phyloP scores from a whole-genome alignment of 2,888 invertebrate genomes.

The Netelia inedita region DNA sequence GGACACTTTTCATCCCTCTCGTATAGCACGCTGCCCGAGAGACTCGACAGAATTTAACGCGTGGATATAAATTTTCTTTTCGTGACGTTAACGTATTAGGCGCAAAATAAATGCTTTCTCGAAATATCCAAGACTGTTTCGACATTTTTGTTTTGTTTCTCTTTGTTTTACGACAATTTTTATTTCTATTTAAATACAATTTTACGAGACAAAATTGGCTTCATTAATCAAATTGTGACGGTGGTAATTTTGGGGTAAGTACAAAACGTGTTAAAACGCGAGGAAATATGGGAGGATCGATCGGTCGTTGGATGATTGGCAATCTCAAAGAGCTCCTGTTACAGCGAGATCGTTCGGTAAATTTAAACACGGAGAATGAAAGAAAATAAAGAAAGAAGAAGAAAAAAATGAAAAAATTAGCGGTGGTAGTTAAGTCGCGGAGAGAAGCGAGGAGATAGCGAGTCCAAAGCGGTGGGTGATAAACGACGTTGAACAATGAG shows the following conservation, averaged over 20 bases:
- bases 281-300: neutral
- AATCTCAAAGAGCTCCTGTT: neutral
- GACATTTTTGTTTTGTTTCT: no score
- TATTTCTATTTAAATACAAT: no score
- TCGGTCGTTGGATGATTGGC: neutral
- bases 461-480: constrained; percentile 49
- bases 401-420: neutral
- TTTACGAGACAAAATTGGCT: no score
- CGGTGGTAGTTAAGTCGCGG: neutral
- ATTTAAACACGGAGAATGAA: neutral
- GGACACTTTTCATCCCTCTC: constrained; percentile 12
- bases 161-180: no score
- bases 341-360: neutral
- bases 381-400: neutral
- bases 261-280: neutral
- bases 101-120: no score
- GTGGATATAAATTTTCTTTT: neutral
- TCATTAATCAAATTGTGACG: no score
- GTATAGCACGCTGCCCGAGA: neutral
- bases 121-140: no score
- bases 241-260: neutral
- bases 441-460: constrained; percentile 30
- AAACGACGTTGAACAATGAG: constrained; percentile 69
- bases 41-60: constrained; percentile 1
- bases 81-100: no score